Base-by-base conservation (phyloP, 2,113 vertebrate species). In the Daubentonia madagascariensis region DNA sequence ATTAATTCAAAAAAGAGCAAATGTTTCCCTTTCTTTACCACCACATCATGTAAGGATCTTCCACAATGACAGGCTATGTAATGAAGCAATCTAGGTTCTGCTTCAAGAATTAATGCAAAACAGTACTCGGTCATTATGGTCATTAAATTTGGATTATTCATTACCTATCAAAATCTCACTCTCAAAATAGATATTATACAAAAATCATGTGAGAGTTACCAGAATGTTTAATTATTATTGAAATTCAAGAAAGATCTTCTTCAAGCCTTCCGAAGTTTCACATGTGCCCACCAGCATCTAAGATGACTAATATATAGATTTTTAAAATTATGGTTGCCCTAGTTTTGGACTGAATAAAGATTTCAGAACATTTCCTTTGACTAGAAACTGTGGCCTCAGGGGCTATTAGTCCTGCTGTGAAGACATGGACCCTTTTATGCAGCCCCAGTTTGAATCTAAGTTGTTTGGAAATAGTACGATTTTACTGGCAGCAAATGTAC, bases 1-100 rank as follows among this genome's bases (percentile, higher is more conserved):
- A 96, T 90, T 85, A 96, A 25, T 96, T 84, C 43, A 54, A 89
- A 93, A 93, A 84, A 81, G 68, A 95, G 70, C 11, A 84, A 93
- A 81, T 22, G 35, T 61, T 94, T n/a, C 32, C 67, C 72, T 40
- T 76, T 78, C 32, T 88, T 80, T 37, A 45, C 54, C 35, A 28
- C 61, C 23, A 86, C 1, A 76, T 50, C 83, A 73, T 4, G 3
- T 40, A 20, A 86, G n/a, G 22, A 23, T 83, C 88, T 88, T 67
- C 68, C 78, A 65, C 93, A 89, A 37, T 3, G 43, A 70, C 17
- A 59, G 35, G 13, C 35, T 37, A 48, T 2, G 0, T 35, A 84
- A 81, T 48, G 40, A 91, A 78, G 35, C 43, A 67, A 54, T 32
- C 35, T 79, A 81, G 23, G 20, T 3, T 86, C 37, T 78, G 89